A percentile compares a stretch with the other conserved stretches of the same genome.
phyloP scores from a whole-genome alignment of 2,888 invertebrate species.

The Rhopalosiphum nymphaeae region DNA sequence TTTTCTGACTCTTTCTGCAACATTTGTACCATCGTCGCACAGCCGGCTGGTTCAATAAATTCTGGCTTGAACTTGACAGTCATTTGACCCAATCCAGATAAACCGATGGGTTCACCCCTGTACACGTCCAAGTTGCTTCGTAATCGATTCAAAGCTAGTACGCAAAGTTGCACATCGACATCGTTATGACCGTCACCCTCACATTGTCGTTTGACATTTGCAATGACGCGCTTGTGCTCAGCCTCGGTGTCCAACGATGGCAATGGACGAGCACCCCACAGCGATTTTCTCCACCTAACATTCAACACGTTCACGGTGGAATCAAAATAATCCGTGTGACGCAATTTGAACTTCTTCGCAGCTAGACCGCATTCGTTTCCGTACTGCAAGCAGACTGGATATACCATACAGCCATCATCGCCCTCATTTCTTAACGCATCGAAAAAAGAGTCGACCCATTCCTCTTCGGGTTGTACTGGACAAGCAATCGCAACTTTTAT shows the following conservation, averaged over 20 bases:
- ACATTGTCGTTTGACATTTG: neutral
- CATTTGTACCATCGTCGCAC: slow-evolving; percentile 30
- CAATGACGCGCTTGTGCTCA: neutral
- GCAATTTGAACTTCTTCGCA: neutral
- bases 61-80: neutral
- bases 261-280: slow-evolving; percentile 20
- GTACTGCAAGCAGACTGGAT: slow-evolving; percentile 24
- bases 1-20: slow-evolving; percentile 45
- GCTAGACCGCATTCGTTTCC: slow-evolving; percentile 22
- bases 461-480: neutral
- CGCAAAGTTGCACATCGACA: slow-evolving; percentile 7
- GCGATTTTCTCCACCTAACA: neutral
- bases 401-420: neutral
- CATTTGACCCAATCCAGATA: neutral
- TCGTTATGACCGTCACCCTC: neutral
- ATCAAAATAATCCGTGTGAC: neutral
- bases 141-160: slow-evolving; percentile 44
- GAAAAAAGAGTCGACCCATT: neutral
- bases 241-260: neutral
- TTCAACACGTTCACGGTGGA: neutral
- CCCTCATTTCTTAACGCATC: neutral
- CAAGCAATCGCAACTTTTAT: neutral
- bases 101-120: slow-evolving; percentile 27
- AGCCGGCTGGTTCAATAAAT: neutral
- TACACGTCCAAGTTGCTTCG: slow-evolving; percentile 7